phyloP scores from a whole-genome alignment of 2,797 vertebrate species.

The Prionace glauca region DNA sequence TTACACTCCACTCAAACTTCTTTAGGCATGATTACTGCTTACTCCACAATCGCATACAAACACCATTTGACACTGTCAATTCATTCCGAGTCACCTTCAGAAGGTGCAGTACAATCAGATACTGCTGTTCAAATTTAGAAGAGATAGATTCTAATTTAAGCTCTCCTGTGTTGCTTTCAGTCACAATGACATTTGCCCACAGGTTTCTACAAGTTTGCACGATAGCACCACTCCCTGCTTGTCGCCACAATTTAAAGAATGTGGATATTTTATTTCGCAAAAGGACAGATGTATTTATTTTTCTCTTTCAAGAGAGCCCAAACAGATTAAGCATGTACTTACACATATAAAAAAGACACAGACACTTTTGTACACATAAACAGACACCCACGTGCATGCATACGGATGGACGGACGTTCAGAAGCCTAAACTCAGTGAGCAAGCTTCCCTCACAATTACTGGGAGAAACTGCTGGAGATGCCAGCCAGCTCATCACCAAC shows the following conservation, averaged over 20 bases:
- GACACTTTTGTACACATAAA: not conserved
- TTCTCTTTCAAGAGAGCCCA: not conserved
- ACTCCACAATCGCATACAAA: not conserved
- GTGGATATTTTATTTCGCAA: not conserved
- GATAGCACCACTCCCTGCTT: not conserved
- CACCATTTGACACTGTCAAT: not conserved
- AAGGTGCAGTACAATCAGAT: not conserved
- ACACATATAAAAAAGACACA: not conserved
- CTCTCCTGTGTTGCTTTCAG: not conserved
- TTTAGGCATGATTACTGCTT: not conserved
- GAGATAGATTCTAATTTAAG: not conserved
- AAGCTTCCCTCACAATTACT: too few relatives aligned
- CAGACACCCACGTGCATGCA: too few relatives aligned
- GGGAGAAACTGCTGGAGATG: too few relatives aligned
- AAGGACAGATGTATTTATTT: not conserved
- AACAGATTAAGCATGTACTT: not conserved
- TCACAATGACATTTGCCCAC: not conserved
- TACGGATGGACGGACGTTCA: too few relatives aligned
- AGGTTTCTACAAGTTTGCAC: not conserved
- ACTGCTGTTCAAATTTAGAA: not conserved
- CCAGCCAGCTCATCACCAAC: too few relatives aligned
- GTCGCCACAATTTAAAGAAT: not conserved
- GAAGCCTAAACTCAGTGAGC: too few relatives aligned
- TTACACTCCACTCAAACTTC: not conserved
- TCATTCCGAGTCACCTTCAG: not conserved